These are phyloP conservation scores for Drosophila anomelani DNA, from an alignment of 2,888 invertebrate genomes.

Conservation along the genomic window DNA sequence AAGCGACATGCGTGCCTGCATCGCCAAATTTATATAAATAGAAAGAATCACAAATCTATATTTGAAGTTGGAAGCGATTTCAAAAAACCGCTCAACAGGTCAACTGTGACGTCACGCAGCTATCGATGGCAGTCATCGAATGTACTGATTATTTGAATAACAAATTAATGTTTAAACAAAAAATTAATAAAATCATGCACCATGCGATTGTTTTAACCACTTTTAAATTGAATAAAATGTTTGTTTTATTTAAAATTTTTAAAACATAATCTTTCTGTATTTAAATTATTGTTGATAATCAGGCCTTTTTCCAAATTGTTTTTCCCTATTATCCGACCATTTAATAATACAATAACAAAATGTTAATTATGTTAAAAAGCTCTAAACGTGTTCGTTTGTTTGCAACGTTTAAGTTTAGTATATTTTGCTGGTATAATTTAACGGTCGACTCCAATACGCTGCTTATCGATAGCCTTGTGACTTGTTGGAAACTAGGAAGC, in stretches of 20 bases:
- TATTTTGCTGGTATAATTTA: neutral
- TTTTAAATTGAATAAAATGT: too few species aligned
- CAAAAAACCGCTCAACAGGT: slow-evolving; percentile 14
- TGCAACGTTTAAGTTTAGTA: neutral
- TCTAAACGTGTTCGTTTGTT: too few species aligned
- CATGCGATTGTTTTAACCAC: too few species aligned
- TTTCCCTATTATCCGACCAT: too few species aligned
- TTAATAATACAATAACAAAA: too few species aligned
- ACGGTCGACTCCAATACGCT: neutral
- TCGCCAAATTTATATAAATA: slow-evolving; percentile 75
- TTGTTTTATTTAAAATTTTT: too few species aligned
- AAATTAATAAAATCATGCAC: too few species aligned
- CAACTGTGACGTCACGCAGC: slow-evolving; percentile 33
- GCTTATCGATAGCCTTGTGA: neutral
- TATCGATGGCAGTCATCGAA: slow-evolving; percentile 14
- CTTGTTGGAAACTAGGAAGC: neutral
- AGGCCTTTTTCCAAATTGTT: too few species aligned
- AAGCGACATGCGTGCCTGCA: slow-evolving; percentile 59
- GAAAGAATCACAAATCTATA: slow-evolving; percentile 62
- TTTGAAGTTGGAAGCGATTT: slow-evolving; percentile 62
- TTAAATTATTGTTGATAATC: too few species aligned
- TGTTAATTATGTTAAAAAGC: too few species aligned
- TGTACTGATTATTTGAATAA: neutral
- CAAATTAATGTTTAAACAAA: too few species aligned
- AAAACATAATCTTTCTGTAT: too few species aligned